These are phyloP conservation scores for Anabas testudineus DNA, from an alignment of 2,797 vertebrate species.

Conservation along the genomic window DNA sequence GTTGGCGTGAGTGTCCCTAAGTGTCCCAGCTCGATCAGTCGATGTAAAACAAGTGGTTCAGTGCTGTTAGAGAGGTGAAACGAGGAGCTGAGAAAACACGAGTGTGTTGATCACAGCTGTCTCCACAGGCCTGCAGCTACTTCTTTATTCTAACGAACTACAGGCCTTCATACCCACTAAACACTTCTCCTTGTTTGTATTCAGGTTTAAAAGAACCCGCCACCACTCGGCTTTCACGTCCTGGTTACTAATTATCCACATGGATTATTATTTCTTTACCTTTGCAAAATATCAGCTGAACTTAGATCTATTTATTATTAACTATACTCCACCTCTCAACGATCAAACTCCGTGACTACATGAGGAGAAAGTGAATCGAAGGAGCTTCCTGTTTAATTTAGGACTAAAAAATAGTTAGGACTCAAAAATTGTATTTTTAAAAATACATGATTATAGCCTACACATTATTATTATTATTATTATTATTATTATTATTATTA, in stretches of 20 bases:
- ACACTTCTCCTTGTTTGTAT: slow-evolving; percentile 53
- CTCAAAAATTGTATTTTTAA: background rate
- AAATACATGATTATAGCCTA: background rate
- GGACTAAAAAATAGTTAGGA: background rate
- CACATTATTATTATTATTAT: background rate
- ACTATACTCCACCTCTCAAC: slow-evolving; percentile 65
- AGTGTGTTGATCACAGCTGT: too few relatives aligned
- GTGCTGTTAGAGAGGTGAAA: background rate
- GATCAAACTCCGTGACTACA: slow-evolving; percentile 36
- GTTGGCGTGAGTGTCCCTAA: slow-evolving; percentile 88
- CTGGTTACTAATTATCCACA: slow-evolving; percentile 87
- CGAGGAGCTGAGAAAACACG: too few relatives aligned
- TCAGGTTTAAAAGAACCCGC: slow-evolving; percentile 82
- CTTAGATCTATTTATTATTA: slow-evolving; percentile 84
- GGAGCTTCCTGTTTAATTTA: background rate
- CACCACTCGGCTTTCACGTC: slow-evolving; percentile 71
- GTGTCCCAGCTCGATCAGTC: slow-evolving; percentile 26
- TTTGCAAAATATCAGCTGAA: slow-evolving; percentile 82
- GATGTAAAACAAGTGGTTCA: background rate
- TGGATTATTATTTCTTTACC: slow-evolving; percentile 81
- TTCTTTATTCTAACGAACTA: too few relatives aligned
- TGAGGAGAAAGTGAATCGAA: slow-evolving; percentile 26
- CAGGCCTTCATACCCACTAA: background rate
- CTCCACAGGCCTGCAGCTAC: too few relatives aligned
- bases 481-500: background rate